Evolutionary conservation across 2,888 invertebrate genomes (phyloP).

Genomic region (Stenodera caucasica): DNA sequence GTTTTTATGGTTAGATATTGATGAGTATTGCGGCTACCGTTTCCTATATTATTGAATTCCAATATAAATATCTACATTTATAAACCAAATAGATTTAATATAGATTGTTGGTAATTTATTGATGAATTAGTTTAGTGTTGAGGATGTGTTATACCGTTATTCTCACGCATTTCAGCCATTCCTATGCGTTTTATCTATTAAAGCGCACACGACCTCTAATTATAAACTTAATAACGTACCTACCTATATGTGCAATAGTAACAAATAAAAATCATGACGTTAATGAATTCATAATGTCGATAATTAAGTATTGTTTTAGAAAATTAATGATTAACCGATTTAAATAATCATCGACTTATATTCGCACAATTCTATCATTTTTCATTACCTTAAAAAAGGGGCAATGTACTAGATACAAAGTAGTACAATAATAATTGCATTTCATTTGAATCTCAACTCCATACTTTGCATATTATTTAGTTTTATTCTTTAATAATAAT

Average conservation of each 20-base stretch:
- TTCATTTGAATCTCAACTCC: neutral
- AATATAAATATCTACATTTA: neutral
- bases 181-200: constrained; percentile 2
- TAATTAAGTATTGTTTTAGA: constrained; percentile 29
- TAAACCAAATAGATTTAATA: neutral
- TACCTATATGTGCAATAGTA: constrained; percentile 2
- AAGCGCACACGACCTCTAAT: constrained; percentile 5
- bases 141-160: constrained; percentile 22
- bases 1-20: neutral
- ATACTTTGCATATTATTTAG: neutral
- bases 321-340: constrained; percentile 17
- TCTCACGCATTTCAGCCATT: constrained; percentile 11
- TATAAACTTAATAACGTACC: neutral
- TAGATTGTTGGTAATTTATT: neutral
- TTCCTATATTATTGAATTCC: neutral
- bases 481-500: neutral
- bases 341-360: neutral
- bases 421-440: constrained; percentile 8
- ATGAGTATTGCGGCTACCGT: neutral
- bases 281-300: constrained; percentile 28
- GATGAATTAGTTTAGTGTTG: neutral
- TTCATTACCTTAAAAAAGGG: neutral
- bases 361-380: neutral
- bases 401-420: constrained; percentile 1
- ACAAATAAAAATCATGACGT: constrained; percentile 6